Conservation (phyloP, 2,888 invertebrate species). For the Linnaemya tessellans region DNA sequence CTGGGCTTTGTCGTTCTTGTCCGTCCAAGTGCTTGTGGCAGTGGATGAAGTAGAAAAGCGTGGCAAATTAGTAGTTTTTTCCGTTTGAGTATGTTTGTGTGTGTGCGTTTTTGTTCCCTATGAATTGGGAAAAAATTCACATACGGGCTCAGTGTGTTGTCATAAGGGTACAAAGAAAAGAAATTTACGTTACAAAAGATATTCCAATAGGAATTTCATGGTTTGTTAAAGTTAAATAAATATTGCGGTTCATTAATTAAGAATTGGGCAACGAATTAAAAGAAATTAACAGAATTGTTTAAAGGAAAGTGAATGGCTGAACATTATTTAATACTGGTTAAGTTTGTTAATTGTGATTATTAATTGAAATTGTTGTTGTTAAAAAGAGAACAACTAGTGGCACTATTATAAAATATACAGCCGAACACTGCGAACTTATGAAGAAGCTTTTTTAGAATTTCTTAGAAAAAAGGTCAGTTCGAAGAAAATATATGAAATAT, state of each 20-base stretch:
- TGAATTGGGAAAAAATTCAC: conserved; percentile 49
- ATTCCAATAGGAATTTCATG: conserved; percentile 43
- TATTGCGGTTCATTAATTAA: background rate
- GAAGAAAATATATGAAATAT: too few species aligned
- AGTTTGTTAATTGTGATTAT: too few species aligned
- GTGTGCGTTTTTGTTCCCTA: background rate
- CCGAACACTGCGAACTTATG: too few species aligned
- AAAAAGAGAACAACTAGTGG: too few species aligned
- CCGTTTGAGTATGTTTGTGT: background rate
- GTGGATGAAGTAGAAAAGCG: conserved; percentile 66
- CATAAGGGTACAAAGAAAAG: conserved; percentile 35
- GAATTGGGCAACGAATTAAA: background rate
- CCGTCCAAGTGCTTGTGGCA: conserved; percentile 22
- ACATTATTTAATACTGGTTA: too few species aligned
- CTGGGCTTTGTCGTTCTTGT: background rate
- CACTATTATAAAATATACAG: too few species aligned
- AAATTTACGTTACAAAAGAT: background rate
- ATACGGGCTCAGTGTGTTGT: conserved; percentile 66
- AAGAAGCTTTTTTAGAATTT: too few species aligned
- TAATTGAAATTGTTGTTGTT: too few species aligned
- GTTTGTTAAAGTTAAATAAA: conserved; percentile 2
- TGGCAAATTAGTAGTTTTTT: conserved; percentile 65
- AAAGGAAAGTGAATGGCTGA: too few species aligned
- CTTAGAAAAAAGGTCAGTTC: too few species aligned
- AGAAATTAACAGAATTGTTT: background rate